These are phyloP conservation scores for Mamestra brassicae DNA, from an alignment of 2,888 invertebrate genomes.

Conservation along the genomic window DNA sequence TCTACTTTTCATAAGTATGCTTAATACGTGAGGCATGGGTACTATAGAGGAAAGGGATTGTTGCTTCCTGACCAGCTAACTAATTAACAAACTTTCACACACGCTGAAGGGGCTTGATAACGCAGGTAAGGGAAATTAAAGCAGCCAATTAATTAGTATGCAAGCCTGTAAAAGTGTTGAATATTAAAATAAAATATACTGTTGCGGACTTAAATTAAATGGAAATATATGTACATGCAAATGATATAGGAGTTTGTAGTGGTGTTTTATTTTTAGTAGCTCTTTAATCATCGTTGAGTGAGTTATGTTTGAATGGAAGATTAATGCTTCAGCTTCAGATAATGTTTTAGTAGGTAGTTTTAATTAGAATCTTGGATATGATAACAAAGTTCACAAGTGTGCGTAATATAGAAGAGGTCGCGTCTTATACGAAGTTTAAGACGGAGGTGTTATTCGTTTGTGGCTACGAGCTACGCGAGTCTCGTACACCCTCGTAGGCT, in stretches of 20 bases:
- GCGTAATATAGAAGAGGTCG: not conserved
- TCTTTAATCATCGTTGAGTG: conserved; percentile 40
- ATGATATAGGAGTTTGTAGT: conserved; percentile 34
- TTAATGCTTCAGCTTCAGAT: not conserved
- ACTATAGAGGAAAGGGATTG: conserved; percentile 35
- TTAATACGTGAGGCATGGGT: conserved; percentile 6
- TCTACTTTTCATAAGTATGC: too few relatives aligned
- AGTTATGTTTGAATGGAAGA: conserved; percentile 25
- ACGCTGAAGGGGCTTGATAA: conserved; percentile 48
- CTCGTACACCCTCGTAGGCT: conserved; percentile 19
- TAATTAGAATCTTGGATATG: conserved; percentile 12
- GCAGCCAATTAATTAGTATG: conserved; percentile 57
- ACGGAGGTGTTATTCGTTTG: conserved; percentile 8
- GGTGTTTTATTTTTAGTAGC: conserved; percentile 37
- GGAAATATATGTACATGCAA: conserved; percentile 48
- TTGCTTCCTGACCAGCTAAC: conserved; percentile 47
- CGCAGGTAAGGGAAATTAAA: conserved; percentile 55
- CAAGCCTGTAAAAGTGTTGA: conserved; percentile 53
- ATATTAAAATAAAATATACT: conserved; percentile 52
- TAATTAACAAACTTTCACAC: conserved; percentile 59
- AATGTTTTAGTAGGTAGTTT: conserved; percentile 17
- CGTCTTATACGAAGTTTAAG: conserved; percentile 14
- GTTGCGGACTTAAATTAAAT: conserved; percentile 43
- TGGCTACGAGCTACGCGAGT: conserved; percentile 19
- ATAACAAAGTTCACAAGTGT: conserved; percentile 6